phyloP scores from a whole-genome alignment of 2,888 invertebrate species.

The Acleris laterana region DNA sequence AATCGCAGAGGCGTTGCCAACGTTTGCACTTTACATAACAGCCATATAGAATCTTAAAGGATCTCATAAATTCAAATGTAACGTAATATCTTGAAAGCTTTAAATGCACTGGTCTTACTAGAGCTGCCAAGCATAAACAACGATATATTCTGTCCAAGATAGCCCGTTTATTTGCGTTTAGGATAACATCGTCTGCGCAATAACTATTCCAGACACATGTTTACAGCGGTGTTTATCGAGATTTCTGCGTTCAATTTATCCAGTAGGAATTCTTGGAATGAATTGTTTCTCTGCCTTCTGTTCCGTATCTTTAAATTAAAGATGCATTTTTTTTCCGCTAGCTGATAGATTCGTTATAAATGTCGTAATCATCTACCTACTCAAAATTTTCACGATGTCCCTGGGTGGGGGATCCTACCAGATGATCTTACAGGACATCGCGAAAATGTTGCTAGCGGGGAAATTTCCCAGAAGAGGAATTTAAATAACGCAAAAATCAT shows the following conservation, averaged over 20 bases:
- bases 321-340: background rate
- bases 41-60: too few relatives aligned
- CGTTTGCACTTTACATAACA: too few relatives aligned
- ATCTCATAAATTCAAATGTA: too few relatives aligned
- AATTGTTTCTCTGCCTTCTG: background rate
- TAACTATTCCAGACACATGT: constrained; percentile 24
- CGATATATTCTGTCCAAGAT: constrained; percentile 3
- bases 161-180: constrained; percentile 18
- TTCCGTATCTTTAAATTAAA: background rate
- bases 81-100: background rate
- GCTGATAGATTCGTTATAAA: too few relatives aligned
- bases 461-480: too few relatives aligned
- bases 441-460: background rate
- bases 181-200: constrained; percentile 3
- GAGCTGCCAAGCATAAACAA: background rate
- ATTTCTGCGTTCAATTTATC: constrained; percentile 6
- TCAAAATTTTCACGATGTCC: too few relatives aligned
- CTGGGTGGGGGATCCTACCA: too few relatives aligned
- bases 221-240: constrained; percentile 16
- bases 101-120: background rate
- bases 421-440: too few relatives aligned
- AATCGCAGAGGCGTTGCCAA: too few relatives aligned
- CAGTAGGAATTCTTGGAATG: constrained; percentile 6
- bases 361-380: too few relatives aligned
- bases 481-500: background rate